These are phyloP conservation scores for Hemaris fuciformis DNA, from an alignment of 2,888 invertebrate genomes.

Conservation along the genomic window DNA sequence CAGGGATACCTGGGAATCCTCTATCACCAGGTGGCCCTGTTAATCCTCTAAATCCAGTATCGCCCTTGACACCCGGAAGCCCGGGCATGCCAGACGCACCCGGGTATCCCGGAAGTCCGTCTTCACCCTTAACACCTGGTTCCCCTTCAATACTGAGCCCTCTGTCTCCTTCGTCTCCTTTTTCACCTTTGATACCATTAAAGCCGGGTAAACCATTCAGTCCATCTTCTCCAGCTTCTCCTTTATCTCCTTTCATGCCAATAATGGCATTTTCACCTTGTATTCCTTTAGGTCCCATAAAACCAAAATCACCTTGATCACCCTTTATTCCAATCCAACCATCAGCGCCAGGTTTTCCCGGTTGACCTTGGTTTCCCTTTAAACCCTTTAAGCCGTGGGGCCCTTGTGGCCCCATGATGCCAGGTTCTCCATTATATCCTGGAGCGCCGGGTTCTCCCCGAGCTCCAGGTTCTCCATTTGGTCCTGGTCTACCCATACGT, in stretches of 20 bases:
- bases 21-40: conserved; percentile 75
- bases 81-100: conserved; percentile 77
- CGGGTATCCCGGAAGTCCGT: conserved; percentile 81
- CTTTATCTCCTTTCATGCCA: conserved; percentile 82
- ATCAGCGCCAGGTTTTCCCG: conserved; percentile 45
- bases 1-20: conserved; percentile 78
- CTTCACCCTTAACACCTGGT: conserved; percentile 82
- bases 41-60: conserved; percentile 72
- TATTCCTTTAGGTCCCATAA: conserved; percentile 77
- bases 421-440: conserved; percentile 58
- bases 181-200: conserved; percentile 79
- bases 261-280: conserved; percentile 83
- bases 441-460: conserved; percentile 89
- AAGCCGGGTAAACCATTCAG: conserved; percentile 51
- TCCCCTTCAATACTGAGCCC: conserved; percentile 74
- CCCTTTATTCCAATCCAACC: conserved; percentile 71
- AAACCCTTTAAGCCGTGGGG: conserved; percentile 48
- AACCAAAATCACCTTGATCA: conserved; percentile 75
- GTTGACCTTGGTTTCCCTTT: conserved; percentile 43
- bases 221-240: conserved; percentile 76
- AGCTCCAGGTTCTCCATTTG: conserved; percentile 82
- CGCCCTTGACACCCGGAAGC: conserved; percentile 80
- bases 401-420: conserved; percentile 66
- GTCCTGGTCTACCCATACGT: conserved; percentile 47
- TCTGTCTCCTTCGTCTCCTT: conserved; percentile 56